These are phyloP conservation scores for Scaptomyza caliginosa DNA, from an alignment of 2,888 invertebrate species.

Conservation along the genomic window DNA sequence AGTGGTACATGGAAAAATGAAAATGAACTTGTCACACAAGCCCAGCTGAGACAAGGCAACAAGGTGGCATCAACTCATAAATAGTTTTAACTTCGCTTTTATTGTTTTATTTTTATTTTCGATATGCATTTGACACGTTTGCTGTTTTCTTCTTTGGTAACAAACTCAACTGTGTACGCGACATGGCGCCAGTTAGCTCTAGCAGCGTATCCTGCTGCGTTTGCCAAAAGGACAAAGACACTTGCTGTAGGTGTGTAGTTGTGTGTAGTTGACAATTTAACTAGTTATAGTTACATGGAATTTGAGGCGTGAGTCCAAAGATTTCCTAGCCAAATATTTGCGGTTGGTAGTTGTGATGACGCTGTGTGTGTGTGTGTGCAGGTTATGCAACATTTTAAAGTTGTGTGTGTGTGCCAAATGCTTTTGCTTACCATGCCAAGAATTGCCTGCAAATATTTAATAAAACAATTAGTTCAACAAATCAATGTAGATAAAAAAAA, in stretches of 20 bases:
- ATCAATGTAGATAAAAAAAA: background rate
- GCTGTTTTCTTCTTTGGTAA: slow-evolving; percentile 26
- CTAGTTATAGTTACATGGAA: slow-evolving; percentile 2
- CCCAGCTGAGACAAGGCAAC: slow-evolving; percentile 5
- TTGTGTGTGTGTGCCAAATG: slow-evolving; percentile 21
- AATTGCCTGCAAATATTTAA: slow-evolving; percentile 16
- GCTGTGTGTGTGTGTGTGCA: slow-evolving; percentile 12
- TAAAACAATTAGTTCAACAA: too few relatives aligned
- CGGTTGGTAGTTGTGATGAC: slow-evolving; percentile 21
- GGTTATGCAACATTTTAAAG: slow-evolving; percentile 11
- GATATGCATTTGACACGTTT: slow-evolving; percentile 38
- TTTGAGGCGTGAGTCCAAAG: slow-evolving; percentile 33
- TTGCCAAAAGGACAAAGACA: slow-evolving; percentile 57
- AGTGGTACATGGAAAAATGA: slow-evolving; percentile 46
- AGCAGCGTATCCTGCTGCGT: slow-evolving; percentile 63
- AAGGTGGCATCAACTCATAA: slow-evolving; percentile 60
- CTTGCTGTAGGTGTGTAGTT: background rate
- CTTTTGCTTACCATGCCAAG: slow-evolving; percentile 26
- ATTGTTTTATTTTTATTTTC: slow-evolving; percentile 31
- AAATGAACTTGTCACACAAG: slow-evolving; percentile 67
- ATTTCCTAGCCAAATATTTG: slow-evolving; percentile 37
- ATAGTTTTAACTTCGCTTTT: slow-evolving; percentile 59
- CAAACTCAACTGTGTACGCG: slow-evolving; percentile 41
- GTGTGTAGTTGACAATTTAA: slow-evolving; percentile 10
- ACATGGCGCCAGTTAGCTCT: slow-evolving; percentile 64